Conservation (phyloP, 2,797 vertebrate species). For the Oreortyx pictus region DNA sequence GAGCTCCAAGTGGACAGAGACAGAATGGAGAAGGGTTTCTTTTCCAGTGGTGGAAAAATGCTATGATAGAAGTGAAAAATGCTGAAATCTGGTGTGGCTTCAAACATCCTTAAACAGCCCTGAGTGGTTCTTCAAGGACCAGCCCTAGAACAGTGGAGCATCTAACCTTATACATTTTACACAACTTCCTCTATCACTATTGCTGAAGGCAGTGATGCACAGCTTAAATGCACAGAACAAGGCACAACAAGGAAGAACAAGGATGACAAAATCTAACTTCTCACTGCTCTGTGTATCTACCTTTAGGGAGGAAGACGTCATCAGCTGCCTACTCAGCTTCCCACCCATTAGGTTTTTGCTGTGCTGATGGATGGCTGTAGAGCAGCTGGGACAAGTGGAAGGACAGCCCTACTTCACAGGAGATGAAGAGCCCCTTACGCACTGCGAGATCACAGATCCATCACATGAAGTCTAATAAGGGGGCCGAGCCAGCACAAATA, state of each 20-base stretch:
- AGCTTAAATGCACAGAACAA: rapidly evolving
- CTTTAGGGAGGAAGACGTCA: background rate
- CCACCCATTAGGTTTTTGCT: rapidly evolving
- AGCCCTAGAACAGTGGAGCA: background rate
- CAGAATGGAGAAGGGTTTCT: background rate
- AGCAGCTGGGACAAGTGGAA: background rate
- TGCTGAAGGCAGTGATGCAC: background rate
- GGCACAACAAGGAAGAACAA: background rate
- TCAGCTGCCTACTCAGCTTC: background rate
- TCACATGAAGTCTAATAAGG: slow-evolving; percentile 54
- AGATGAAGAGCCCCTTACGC: slow-evolving; percentile 27
- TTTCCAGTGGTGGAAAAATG: background rate
- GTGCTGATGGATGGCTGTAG: rapidly evolving
- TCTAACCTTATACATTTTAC: background rate
- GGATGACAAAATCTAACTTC: background rate
- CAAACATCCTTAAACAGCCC: background rate
- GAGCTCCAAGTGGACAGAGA: background rate
- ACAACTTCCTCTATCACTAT: rapidly evolving
- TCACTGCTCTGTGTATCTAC: background rate
- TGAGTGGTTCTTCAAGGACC: background rate
- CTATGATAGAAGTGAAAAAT: background rate
- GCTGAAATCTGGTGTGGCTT: background rate
- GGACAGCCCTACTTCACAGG: background rate
- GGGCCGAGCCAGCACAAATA: slow-evolving; percentile 69
- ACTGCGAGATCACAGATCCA: slow-evolving; percentile 61